Evolutionary conservation across 2,888 invertebrate species (phyloP), one percentile per base, ranked within the genome.

Genomic region (Yponomeuta plumbellus): DNA sequence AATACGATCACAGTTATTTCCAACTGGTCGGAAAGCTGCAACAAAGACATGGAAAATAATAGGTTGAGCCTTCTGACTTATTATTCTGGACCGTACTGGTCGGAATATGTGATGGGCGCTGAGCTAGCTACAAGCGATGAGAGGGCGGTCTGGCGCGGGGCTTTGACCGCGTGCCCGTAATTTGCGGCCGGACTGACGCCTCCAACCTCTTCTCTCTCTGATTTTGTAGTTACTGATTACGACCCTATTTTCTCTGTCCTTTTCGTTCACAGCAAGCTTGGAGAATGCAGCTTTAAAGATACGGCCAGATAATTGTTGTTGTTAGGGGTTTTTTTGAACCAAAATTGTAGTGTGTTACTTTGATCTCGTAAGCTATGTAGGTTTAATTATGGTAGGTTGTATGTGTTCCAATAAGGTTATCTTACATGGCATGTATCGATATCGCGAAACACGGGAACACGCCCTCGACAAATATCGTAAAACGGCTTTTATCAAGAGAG

Each of bases 141-240:
- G 68, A 65, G 68, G 66, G 66, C 72, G 73, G 75, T 69, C 44
- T 52, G 44, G 44, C 26, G 17, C 26, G 73, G 81, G 83, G 78
- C 81, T 79, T 84, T 85, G 85, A 85, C 82, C 85, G 74, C 77
- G 68, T 75, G 75, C 73, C 77, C 75, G 77, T 79, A 83, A 84
- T 85, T 80, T 81, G 74, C 78, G 77, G 61, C 34, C 40, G 26
- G 10, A 72, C 75, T 74, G 66, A 52, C 44, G 44, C 44, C 44
- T 52, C 44, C 44, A 17, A 52, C 13, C 44, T 34, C 34, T 66
- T 66, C 68, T 56, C 44, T 52, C 44, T 52, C 44, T 17, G 44
- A 52, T 13, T 52, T 17, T 52, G 44, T 52, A 52, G 44, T 17
- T 52, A 52, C 17, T 17, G 44, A 52, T 52, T 52, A 52, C 44